Base-by-base conservation (phyloP, 2,113 vertebrate species). In the Cephalopholis sonnerati region DNA sequence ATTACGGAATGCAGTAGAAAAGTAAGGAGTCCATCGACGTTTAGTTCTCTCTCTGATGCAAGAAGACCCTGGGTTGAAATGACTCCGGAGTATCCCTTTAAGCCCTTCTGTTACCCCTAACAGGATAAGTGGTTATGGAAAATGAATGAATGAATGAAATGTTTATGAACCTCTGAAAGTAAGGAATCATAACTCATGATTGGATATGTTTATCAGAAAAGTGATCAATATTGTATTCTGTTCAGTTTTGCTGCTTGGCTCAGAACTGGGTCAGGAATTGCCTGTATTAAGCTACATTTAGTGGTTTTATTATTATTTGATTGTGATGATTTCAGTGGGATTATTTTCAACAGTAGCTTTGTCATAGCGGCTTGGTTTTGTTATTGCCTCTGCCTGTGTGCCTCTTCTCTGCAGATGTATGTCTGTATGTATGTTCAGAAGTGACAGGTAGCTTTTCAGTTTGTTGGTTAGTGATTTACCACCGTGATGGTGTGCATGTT, bases 401-500 rank as follows among this genome's bases (percentile, higher is more conserved):
- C 18, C 25, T 55, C 17, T 44, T 36, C 51, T 41, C 36, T 68
- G 13, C 36, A 64, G 51, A 57, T 13, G 8, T 46, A 2, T 44
- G 32, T 54, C 32, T 55, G 62, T 46, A 15, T 70, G 29, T 48
- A 67, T 72, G n/a, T 59, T 44, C 22, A 53, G 20, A 51, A 46
- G 17, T 25, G 20, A 29, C 71, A 22, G 29, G 16, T 9, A 27
- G 27, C n/a, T 27, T 71, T 70, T 68, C 6, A 41, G 27, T 55
- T 50, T 3, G 18, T 61, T 13, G 51, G 10, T 36, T n/a, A n/a
- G n/a, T n/a, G n/a, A n/a, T n/a, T n/a, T n/a, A n/a, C n/a, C n/a
- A n/a, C n/a, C n/a, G n/a, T n/a, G n/a, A n/a, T n/a, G n/a, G n/a
- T 24, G 66, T 62, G 39, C 17, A 51, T 77, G 48, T 64, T 39